Conservation (phyloP, 2,113 vertebrate species). For the Cebus imitator region DNA sequence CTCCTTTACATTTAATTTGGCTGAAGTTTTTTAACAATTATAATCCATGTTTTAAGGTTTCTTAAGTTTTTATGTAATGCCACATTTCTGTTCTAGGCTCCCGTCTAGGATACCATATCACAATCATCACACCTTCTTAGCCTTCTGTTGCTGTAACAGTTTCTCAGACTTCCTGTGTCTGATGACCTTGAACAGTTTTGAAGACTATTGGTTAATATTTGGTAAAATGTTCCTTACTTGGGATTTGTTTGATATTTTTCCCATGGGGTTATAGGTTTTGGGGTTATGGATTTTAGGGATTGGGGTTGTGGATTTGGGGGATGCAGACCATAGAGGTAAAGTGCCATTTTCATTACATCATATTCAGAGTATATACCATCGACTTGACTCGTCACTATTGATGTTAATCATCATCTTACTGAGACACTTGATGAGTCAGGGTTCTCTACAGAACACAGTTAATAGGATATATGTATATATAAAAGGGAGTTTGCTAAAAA, state of each 20-base stretch:
- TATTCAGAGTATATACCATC: background rate
- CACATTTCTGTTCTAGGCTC: background rate
- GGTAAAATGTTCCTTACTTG: background rate
- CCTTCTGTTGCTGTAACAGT: background rate
- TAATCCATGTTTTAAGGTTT: background rate
- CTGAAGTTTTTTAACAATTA: too few species aligned
- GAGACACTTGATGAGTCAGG: too few species aligned
- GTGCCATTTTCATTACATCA: background rate
- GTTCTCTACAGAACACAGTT: too few species aligned
- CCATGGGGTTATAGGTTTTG: background rate
- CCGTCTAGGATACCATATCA: background rate
- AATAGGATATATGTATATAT: too few species aligned
- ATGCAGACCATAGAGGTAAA: background rate
- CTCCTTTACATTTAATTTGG: too few species aligned
- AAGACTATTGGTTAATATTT: background rate
- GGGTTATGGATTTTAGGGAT: background rate
- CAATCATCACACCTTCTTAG: background rate
- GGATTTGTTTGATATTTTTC: background rate
- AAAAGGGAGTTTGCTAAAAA: too few species aligned
- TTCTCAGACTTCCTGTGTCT: background rate
- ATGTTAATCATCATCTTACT: background rate
- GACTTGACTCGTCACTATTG: background rate
- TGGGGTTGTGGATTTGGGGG: background rate
- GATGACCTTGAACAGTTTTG: background rate
- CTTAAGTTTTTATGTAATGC: background rate